phyloP scores from a whole-genome alignment of 2,888 invertebrate genomes.

The Hetaerina titia region DNA sequence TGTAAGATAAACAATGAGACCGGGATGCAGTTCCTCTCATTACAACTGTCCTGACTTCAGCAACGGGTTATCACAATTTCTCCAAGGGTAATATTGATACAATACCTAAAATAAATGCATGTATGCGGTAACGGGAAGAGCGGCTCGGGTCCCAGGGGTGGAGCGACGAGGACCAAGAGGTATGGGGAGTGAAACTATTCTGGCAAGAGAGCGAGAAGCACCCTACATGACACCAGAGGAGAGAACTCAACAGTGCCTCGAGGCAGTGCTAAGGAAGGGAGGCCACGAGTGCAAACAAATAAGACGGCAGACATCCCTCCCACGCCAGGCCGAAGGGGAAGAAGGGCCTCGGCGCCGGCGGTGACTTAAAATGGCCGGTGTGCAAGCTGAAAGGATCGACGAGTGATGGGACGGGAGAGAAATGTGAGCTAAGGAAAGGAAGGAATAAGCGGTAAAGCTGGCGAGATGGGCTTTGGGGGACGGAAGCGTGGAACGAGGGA shows the following conservation, averaged over 20 bases:
- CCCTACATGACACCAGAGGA: neutral
- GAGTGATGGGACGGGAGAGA: neutral
- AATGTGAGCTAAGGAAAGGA: neutral
- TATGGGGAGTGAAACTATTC: neutral
- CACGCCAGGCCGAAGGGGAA: neutral
- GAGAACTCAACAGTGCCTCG: neutral
- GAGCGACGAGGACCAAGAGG: neutral
- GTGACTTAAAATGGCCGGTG: conserved; percentile 5
- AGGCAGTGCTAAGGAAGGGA: neutral
- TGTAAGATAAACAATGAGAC: neutral
- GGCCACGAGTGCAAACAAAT: conserved; percentile 12
- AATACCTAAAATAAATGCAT: neutral
- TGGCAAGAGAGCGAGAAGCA: neutral
- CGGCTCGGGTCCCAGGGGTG: no score
- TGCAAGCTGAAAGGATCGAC: neutral
- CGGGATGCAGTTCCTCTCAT: neutral
- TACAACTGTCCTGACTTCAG: neutral
- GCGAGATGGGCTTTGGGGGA: neutral
- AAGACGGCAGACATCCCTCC: neutral
- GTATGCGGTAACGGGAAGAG: neutral
- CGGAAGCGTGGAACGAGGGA: neutral
- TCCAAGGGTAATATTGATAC: conserved; percentile 10
- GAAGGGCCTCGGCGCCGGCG: neutral
- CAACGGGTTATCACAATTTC: conserved; percentile 21
- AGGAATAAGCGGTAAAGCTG: neutral